Evolutionary conservation across 2,113 vertebrate species (phyloP).

Genomic region (Myiagra hebetior): DNA sequence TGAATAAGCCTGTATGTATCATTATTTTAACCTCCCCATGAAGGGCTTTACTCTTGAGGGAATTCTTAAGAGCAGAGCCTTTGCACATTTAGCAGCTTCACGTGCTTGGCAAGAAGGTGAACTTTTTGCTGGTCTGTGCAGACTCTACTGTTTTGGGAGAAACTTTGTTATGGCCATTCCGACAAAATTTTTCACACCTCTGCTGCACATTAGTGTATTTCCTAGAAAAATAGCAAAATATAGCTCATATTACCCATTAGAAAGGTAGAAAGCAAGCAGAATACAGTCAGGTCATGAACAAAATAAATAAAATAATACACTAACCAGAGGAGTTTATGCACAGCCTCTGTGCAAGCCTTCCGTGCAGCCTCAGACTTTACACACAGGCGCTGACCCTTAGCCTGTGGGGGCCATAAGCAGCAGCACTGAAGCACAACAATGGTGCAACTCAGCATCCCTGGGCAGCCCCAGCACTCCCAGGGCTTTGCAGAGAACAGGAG

Average conservation of each 20-base stretch:
- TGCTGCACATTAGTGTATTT: neutral
- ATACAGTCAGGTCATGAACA: neutral
- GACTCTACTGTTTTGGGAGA: neutral
- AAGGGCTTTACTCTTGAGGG: neutral
- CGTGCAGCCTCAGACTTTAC: neutral
- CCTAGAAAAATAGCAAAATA: neutral
- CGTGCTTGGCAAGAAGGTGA: neutral
- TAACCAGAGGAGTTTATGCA: neutral
- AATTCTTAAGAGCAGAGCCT: neutral
- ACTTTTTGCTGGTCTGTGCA: neutral
- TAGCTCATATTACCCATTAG: neutral
- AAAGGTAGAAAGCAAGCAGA: neutral
- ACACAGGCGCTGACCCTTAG: neutral
- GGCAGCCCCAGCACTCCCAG: neutral
- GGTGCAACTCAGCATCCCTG: neutral
- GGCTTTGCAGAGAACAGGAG: neutral
- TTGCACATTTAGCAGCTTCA: neutral
- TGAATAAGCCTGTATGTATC: constrained; percentile 22
- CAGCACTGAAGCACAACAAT: neutral
- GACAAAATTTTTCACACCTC: neutral
- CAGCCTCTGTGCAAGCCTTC: neutral
- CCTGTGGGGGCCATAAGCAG: neutral
- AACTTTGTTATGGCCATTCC: neutral
- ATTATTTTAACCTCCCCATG: constrained; percentile 35
- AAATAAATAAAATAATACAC: neutral